Evolutionary conservation across 1,140 invertebrate genomes (phyloP).

Genomic region (Formica selysi): DNA sequence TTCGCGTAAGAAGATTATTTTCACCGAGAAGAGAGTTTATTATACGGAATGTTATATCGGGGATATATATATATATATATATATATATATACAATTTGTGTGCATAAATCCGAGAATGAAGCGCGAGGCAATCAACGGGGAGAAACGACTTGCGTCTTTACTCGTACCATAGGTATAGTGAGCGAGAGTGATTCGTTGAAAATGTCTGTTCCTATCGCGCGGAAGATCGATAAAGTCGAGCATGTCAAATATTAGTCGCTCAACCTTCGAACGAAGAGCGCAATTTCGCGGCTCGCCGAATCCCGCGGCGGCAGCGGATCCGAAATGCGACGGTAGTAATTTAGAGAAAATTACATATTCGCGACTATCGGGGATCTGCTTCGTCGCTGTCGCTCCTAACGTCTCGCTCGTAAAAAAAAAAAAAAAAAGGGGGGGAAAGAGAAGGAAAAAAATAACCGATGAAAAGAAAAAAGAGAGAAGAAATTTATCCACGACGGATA

Average conservation of each 20-base stretch:
- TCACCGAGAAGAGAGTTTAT: constrained; percentile 19
- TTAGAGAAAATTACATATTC: constrained; percentile 15
- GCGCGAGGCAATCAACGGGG: constrained; percentile 20
- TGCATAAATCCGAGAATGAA: not conserved
- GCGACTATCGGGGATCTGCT: not conserved
- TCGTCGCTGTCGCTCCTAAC: not conserved
- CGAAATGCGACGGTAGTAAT: not conserved
- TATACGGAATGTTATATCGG: not conserved
- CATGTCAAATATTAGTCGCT: constrained; percentile 51
- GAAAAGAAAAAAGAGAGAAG: not conserved
- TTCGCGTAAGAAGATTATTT: constrained; percentile 44
- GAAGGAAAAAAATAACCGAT: not conserved
- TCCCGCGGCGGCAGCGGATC: not conserved
- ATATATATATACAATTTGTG: not conserved
- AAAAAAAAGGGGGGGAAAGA: no score
- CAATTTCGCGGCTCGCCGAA: constrained; percentile 25
- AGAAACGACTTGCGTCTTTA: not conserved
- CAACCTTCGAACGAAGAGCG: constrained; percentile 29
- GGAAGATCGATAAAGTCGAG: constrained; percentile 29
- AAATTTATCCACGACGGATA: no score
- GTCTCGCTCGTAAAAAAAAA: not conserved
- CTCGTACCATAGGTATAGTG: no score
- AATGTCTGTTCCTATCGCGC: not conserved
- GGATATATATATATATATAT: no score
- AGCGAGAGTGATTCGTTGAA: not conserved